Base-by-base conservation (phyloP, 2,888 invertebrate genomes). In the Synergus gifuensis region DNA sequence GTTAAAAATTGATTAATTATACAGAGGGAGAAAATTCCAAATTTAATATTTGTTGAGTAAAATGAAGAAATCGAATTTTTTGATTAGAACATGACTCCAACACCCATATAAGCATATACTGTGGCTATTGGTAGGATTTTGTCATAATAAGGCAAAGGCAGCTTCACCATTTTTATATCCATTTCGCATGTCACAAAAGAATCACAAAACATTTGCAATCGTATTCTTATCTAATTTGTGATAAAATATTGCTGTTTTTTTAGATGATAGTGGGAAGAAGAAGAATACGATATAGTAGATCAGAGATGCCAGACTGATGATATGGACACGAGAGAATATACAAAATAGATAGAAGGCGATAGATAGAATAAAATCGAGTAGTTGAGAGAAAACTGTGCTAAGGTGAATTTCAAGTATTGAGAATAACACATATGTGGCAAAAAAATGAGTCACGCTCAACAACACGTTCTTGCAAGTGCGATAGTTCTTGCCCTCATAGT, bases 391-490 rank as follows among this genome's bases (percentile, higher is more conserved):
- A 79, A 78, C 40, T 49, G 78, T 76, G 44, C 67, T 54, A 81
- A 81, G 58, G 76, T 78, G 79, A 77, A 81, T 73, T 82, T 85
- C 81, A 79, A 83, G 77, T 79, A 81, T 81, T 82, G 40, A 62
- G 66, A 77, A 76, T 69, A 77, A 67, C 76, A 76, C 73, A 42
- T 83, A 85, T 82, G 83, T 80, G 83, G 79, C 66, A 44, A 84
- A 87, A 90, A 85, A 86, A 94, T 94, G 94, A 93, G 93, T 89
- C 93, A 93, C 91, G 93, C 94, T 87, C 93, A 94, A 88, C 94
- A 94, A 91, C 94, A 94, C 90, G 92, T 94, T 89, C 93, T 94
- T 88, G 94, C 94, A 88, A 93, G 94, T 88, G 94, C 94, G 82
- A 94, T 94, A 86, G 92, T 94, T 84, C 93, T 94, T 85, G 94